Base-by-base conservation (phyloP, 2,888 invertebrate genomes). In the Mesopsocus fuscifrons region DNA sequence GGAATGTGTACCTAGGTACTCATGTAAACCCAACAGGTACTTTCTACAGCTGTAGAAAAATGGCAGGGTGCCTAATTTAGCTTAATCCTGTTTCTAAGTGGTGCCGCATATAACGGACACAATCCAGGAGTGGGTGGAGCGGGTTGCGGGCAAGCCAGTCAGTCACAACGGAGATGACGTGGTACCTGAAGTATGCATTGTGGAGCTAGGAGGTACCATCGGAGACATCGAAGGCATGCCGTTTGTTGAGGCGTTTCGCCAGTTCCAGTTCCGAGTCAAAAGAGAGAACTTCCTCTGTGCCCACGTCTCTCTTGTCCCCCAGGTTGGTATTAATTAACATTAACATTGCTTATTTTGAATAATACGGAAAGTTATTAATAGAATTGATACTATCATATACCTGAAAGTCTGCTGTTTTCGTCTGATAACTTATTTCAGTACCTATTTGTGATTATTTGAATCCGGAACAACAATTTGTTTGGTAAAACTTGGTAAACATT, bases 161-260 rank as follows among this genome's bases (percentile, higher is more conserved):
- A 71, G 69, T 20, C 63, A 58, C 30, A 77, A 77, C 53, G 72
- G 77, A 38, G 66, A 68, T 34, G 77, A 77, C 20, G 23, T 8
- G 11, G 2, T 30, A 9, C 17, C 47, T 2, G 66, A 79, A 68
- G 84, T 89, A 0, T 89, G 88, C 57, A 83, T 88, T 48, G 73
- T 91, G 42, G 87, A 97, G 66, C 69, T 98, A 33, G 98, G 98
- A 35, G 98, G 98, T 6, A 98, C 97, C 1, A 88, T 98, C 50
- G 98, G 98, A 43, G 98, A 99, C 57, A 98, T 98, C 51, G 98
- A 98, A 64, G 91, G 95, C 48, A 97, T 97, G 95, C 89, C 95
- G 1, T 98, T 97, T 62, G 88, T 97, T 2, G 97, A 98, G 63
- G 97, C 97, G 3, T 97, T 98, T 59, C 69, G 95, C 18, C 97